These are phyloP conservation scores for Meliscaeva auricollis DNA, from an alignment of 2,888 invertebrate genomes.

Conservation along the genomic window DNA sequence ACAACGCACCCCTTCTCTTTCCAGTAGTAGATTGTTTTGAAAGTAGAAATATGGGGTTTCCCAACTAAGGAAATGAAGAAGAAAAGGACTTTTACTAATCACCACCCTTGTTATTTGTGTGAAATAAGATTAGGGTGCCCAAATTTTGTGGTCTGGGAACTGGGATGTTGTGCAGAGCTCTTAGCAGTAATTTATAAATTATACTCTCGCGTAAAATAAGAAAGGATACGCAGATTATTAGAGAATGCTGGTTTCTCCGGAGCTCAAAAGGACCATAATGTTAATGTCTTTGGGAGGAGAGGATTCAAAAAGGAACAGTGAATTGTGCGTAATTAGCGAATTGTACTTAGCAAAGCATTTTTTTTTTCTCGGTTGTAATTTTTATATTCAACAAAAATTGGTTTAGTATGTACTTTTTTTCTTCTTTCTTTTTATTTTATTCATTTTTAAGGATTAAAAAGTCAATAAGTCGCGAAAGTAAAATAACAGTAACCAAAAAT, in stretches of 20 bases:
- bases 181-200: constrained; percentile 51
- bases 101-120: constrained; percentile 65
- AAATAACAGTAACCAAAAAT: constrained; percentile 45
- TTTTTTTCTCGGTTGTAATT: constrained; percentile 39
- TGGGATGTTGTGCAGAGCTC: constrained; percentile 43
- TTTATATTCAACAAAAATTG: constrained; percentile 41
- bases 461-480: constrained; percentile 24
- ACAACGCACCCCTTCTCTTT: constrained; percentile 7
- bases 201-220: constrained; percentile 43
- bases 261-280: constrained; percentile 33
- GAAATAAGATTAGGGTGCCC: constrained; percentile 60
- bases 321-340: constrained; percentile 72
- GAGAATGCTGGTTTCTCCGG: constrained; percentile 33
- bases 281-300: constrained; percentile 5
- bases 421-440: constrained; percentile 20
- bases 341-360: constrained; percentile 70
- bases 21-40: too few species aligned
- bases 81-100: constrained; percentile 73
- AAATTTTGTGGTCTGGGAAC: constrained; percentile 46
- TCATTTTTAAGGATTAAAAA: constrained; percentile 40
- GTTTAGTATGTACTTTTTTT: constrained; percentile 4
- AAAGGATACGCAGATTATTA: constrained; percentile 69
- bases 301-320: constrained; percentile 33
- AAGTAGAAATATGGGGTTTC: too few species aligned
- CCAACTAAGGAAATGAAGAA: constrained; percentile 56